phyloP scores from a whole-genome alignment of 2,888 invertebrate genomes.

The Oscheius sp. region DNA sequence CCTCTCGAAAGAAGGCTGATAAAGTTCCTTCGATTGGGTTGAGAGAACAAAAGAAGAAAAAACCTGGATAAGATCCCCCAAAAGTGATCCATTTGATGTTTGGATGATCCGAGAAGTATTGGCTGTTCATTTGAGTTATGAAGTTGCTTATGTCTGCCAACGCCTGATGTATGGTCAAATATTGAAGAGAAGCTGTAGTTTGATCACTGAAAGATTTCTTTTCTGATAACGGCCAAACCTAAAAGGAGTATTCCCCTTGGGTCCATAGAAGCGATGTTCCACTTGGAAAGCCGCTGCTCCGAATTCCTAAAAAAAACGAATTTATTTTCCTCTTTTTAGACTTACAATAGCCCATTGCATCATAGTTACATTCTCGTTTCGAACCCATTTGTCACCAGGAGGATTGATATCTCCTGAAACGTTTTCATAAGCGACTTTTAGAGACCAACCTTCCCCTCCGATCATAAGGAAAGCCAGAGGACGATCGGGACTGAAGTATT shows the following conservation, averaged over 20 bases:
- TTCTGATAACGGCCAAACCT: conserved; percentile 11
- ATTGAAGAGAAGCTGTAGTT: conserved; percentile 30
- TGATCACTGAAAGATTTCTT: conserved; percentile 31
- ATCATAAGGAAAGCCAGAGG: conserved; percentile 47
- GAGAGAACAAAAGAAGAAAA: not conserved
- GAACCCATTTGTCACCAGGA: conserved; percentile 51
- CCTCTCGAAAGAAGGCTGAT: conserved; percentile 49
- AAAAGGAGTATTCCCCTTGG: conserved; percentile 37
- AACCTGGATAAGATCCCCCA: conserved; percentile 51
- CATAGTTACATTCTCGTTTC: conserved; percentile 45
- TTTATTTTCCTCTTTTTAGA: not conserved
- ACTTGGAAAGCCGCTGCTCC: conserved; percentile 50
- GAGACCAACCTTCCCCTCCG: conserved; percentile 39
- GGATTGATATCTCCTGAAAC: conserved; percentile 4
- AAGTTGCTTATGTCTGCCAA: conserved; percentile 48
- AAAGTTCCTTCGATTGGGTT: conserved; percentile 26
- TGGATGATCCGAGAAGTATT: conserved; percentile 38
- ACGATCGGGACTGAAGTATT: conserved; percentile 46
- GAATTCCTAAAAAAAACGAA: conserved; percentile 28
- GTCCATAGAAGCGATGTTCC: conserved; percentile 51
- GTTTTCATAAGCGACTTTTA: not conserved
- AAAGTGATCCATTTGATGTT: conserved; percentile 48
- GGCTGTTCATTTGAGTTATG: conserved; percentile 45
- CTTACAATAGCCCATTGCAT: conserved; percentile 45
- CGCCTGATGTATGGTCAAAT: conserved; percentile 44